These are phyloP conservation scores for Rhineura floridana DNA, from an alignment of 2,113 vertebrate genomes.

Conservation along the genomic window DNA sequence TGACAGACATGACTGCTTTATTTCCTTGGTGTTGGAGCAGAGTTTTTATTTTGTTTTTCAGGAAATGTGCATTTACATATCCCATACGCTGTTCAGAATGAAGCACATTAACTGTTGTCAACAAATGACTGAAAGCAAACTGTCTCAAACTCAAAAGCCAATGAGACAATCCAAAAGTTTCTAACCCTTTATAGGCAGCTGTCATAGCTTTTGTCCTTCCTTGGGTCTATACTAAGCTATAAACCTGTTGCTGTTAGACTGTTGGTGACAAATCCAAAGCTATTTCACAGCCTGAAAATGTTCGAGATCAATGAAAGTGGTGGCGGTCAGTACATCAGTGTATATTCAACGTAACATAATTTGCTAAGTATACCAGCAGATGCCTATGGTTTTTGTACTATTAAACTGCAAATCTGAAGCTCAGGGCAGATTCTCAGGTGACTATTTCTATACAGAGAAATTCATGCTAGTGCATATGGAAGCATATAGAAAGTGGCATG, in stretches of 20 bases:
- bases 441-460: conserved; percentile 17
- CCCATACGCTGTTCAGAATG: conserved; percentile 29
- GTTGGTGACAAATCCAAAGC: conserved; percentile 54
- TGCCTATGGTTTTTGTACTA: conserved; percentile 56
- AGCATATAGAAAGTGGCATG: fast-evolving
- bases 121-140: conserved; percentile 57
- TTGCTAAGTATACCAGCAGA: conserved; percentile 60
- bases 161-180: conserved; percentile 32
- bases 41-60: background rate
- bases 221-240: conserved; percentile 44
- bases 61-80: conserved; percentile 39
- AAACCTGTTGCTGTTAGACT: conserved; percentile 49
- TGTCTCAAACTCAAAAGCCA: conserved; percentile 54
- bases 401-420: conserved; percentile 54
- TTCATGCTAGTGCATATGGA: conserved; percentile 27
- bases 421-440: conserved; percentile 36
- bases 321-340: conserved; percentile 40
- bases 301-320: conserved; percentile 40
- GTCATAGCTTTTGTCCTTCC: conserved; percentile 29
- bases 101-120: conserved; percentile 57
- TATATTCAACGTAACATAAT: conserved; percentile 55
- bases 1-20: conserved; percentile 28
- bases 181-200: conserved; percentile 40
- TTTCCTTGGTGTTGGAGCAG: conserved; percentile 9
- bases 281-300: conserved; percentile 39